Evolutionary conservation across 92 coral and sea anemone species (phyloP), one percentile per base, ranked within the genome.

Genomic region (Parazoanthus darwini): DNA sequence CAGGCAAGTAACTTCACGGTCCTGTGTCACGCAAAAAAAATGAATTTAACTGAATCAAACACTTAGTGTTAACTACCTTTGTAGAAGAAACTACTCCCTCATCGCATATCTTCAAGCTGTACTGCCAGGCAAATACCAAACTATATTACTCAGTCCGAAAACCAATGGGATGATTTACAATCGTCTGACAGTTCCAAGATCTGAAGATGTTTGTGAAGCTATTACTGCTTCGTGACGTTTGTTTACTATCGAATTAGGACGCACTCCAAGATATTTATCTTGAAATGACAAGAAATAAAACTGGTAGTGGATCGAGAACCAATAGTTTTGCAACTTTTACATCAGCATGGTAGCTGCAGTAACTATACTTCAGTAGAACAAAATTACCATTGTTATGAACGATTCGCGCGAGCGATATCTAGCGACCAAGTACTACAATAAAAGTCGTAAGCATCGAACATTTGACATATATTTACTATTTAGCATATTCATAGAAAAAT

Each of bases 181-280:
- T 79, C 20, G 7, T 29, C 82, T 79, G 81, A 42, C 81, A 79
- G 82, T 25, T 50, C 75, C 36, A 70, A 70, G n/a, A n/a, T n/a
- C n/a, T n/a, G n/a, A n/a, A n/a, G 74, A 6, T 70, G 36, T 78
- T 5, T 44, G 81, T 48, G 8, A 25, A 44, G 9, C 58, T 46
- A 79, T 26, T 33, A 46, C 65, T n/a, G 58, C 23, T 50, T 79
- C 38, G 67, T 79, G 82, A 79, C 82, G 66, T 78, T 46, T 10
- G 66, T 78, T 78, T 78, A 74, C 79, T 74, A 6, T 74, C 13
- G 23, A 74, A 39, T 44, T 39, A n/a, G 80, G 3, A 76, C 46
- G n/a, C 9, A 74, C 44, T 74, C 42, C 42, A 3, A 22, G 46
- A 74, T 13, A 13, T 54, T 54, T 54, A 54, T 13, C 59, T 54